phyloP scores from a whole-genome alignment of 2,888 invertebrate species.

The Fragum fragum region DNA sequence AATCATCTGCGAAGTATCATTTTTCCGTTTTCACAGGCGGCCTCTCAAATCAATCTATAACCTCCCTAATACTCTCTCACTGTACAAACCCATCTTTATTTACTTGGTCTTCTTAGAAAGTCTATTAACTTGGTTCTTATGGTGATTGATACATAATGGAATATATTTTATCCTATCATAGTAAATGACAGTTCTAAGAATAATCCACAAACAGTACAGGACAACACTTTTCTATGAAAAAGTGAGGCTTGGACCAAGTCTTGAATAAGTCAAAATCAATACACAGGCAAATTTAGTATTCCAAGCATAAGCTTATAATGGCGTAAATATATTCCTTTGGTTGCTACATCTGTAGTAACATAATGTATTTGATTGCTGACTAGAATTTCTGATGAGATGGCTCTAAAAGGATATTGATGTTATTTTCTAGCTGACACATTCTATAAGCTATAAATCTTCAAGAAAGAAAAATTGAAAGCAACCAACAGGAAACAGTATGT shows the following conservation, averaged over 20 bases:
- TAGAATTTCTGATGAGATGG: constrained; percentile 24
- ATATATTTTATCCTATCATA: constrained; percentile 35
- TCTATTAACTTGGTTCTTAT: constrained; percentile 26
- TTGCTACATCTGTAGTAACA: neutral
- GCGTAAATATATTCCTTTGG: constrained; percentile 20
- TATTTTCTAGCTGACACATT: constrained; percentile 15
- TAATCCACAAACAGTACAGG: constrained; percentile 17
- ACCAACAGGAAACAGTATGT: neutral
- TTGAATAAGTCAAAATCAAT: constrained; percentile 23
- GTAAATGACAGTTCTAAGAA: neutral
- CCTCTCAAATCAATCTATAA: constrained; percentile 9
- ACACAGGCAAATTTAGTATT: constrained; percentile 4
- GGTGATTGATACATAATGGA: constrained; percentile 36
- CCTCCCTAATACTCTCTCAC: constrained; percentile 11
- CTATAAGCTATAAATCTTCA: neutral
- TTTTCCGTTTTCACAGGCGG: constrained; percentile 25
- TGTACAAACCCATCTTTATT: constrained; percentile 23
- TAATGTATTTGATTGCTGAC: constrained; percentile 16
- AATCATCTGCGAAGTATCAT: constrained; percentile 35
- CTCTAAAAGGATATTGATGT: constrained; percentile 30
- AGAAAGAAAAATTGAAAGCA: neutral
- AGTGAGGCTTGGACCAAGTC: neutral
- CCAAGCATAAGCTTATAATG: constrained; percentile 13
- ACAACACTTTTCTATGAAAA: constrained; percentile 22
- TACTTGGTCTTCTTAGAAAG: constrained; percentile 14